A percentile compares a stretch with the other conserved stretches of the same genome.
Evolutionary conservation across 53 echinoderm and acorn worm species (phyloP).

Genomic region (Astropecten irregularis): DNA sequence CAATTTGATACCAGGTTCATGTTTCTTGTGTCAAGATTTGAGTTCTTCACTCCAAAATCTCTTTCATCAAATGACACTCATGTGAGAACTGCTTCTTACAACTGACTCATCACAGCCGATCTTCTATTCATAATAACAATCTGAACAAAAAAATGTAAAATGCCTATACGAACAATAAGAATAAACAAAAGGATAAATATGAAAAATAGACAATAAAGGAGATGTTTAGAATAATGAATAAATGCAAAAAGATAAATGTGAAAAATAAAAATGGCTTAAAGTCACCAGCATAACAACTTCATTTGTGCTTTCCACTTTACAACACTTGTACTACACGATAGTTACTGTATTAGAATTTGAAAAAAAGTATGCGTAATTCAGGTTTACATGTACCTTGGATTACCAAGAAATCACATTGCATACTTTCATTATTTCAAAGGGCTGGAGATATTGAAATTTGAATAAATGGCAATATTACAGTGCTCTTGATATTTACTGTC

Average conservation of each 20-base stretch:
- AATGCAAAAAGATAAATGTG: slow-evolving; percentile 33
- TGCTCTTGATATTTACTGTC: too few species aligned
- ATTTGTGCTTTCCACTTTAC: slow-evolving; percentile 1
- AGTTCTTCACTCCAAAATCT: not conserved
- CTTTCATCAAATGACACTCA: not conserved
- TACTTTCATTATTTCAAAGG: not conserved
- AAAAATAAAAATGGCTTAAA: slow-evolving; percentile 14
- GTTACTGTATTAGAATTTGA: not conserved
- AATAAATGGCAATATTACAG: not conserved
- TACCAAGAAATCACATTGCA: not conserved
- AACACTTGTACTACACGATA: slow-evolving; percentile 5
- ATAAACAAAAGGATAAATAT: slow-evolving; percentile 41
- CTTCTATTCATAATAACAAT: not conserved
- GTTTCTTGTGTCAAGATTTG: not conserved
- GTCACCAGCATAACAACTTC: slow-evolving; percentile 20
- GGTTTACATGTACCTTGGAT: not conserved
- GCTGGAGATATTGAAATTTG: not conserved
- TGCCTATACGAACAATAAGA: slow-evolving; percentile 27
- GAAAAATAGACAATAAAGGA: slow-evolving; percentile 24
- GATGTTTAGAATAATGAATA: slow-evolving; percentile 29
- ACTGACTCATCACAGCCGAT: slow-evolving; percentile 37
- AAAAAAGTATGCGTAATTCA: not conserved
- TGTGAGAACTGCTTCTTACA: not conserved
- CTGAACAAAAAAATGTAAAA: slow-evolving; percentile 3
- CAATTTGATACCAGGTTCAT: not conserved